Percentiles rank a stretch among this genome's conserved stretches.
Conservation (phyloP, 2,797 vertebrate species). For the Arnoldichthys spilopterus region DNA sequence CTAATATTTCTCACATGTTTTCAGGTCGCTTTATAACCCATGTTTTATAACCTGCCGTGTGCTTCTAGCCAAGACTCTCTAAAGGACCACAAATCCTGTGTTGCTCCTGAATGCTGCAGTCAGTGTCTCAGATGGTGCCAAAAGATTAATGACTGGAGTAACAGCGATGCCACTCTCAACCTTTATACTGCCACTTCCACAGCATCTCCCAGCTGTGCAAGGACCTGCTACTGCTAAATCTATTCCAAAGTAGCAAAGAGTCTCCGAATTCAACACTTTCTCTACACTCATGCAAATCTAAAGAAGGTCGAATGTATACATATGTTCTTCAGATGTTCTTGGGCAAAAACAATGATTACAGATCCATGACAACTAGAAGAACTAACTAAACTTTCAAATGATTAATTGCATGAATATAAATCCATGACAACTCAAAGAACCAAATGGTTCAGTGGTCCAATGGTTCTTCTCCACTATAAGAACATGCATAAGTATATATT, state of each 20-base stretch:
- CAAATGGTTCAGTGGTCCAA: too few species aligned
- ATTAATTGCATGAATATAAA: too few species aligned
- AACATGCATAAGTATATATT: too few species aligned
- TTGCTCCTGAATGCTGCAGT: conserved; percentile 38
- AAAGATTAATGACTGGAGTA: conserved; percentile 29
- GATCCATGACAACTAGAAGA: too few species aligned
- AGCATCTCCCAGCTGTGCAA: conserved; percentile 9
- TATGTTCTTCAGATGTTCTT: too few species aligned
- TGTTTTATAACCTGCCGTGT: conserved; percentile 48
- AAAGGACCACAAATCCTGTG: conserved; percentile 35
- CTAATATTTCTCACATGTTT: conserved; percentile 34
- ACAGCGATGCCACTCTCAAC: conserved; percentile 20
- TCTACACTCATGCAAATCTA: neutral
- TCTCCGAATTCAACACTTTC: neutral
- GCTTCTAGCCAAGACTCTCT: conserved; percentile 29
- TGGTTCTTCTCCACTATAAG: too few species aligned
- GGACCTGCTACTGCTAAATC: neutral
- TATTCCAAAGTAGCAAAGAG: conserved; percentile 15
- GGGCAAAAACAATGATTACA: too few species aligned
- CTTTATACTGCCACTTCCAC: conserved; percentile 33
- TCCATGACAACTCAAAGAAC: too few species aligned
- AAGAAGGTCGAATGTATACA: neutral
- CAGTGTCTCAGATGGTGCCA: conserved; percentile 36
- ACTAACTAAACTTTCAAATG: too few species aligned
- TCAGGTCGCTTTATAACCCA: conserved; percentile 24